phyloP scores from a whole-genome alignment of 2,113 vertebrate species.

The Charadrius vociferus region DNA sequence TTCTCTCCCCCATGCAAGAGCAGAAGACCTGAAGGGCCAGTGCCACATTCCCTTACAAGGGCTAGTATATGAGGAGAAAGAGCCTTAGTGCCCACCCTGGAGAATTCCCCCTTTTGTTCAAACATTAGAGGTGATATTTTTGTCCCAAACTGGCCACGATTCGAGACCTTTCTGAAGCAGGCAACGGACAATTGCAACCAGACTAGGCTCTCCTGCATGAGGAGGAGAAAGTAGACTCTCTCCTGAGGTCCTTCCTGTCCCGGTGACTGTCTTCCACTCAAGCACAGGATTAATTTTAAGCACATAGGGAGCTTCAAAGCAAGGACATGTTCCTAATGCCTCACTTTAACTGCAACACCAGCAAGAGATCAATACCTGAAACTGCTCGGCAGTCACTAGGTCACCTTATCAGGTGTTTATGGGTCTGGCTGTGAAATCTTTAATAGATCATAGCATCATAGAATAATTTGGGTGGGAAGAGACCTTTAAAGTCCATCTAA shows the following conservation, averaged over 20 bases:
- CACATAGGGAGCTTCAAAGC: not conserved
- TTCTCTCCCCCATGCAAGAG: not conserved
- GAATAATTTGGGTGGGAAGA: not conserved
- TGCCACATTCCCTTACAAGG: not conserved
- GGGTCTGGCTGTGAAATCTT: not conserved
- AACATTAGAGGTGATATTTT: not conserved
- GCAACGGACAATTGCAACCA: not conserved
- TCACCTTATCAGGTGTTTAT: not conserved
- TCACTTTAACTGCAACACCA: not conserved
- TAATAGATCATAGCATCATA: not conserved
- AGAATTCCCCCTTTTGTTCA: not conserved
- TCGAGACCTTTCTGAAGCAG: not conserved
- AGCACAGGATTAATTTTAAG: not conserved
- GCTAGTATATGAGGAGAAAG: not conserved
- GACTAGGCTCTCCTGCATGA: not conserved
- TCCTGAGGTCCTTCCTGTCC: not conserved
- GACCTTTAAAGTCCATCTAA: fast-evolving
- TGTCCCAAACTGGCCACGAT: not conserved
- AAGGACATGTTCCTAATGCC: not conserved
- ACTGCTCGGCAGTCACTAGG: fast-evolving
- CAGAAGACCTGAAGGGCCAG: not conserved
- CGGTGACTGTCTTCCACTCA: not conserved
- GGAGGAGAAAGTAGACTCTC: not conserved
- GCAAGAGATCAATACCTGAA: not conserved
- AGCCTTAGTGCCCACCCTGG: not conserved